Conservation (phyloP, 2,797 vertebrate species). For the Echeneis naucrates region DNA sequence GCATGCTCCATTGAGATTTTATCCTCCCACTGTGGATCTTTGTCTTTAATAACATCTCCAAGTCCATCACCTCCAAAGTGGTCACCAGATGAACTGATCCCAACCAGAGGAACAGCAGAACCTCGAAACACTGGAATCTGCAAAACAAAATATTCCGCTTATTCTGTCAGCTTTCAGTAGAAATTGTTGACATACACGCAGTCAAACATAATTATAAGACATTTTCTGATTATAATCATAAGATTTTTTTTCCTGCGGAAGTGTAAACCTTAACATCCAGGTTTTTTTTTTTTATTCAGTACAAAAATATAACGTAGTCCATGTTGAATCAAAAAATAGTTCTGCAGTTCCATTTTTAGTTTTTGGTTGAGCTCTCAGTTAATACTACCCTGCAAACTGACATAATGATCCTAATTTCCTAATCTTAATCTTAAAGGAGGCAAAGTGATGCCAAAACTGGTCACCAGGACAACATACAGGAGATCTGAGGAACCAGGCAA, state of each 20-base stretch:
- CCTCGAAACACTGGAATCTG: conserved; percentile 87
- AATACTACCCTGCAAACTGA: no score
- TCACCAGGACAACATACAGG: no score
- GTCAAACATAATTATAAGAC: neutral
- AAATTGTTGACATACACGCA: neutral
- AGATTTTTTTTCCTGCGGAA: neutral
- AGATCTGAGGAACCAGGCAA: no score
- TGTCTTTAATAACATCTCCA: conserved; percentile 80
- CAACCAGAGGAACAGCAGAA: conserved; percentile 70
- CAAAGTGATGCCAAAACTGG: no score
- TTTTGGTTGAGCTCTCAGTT: no score
- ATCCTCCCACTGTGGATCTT: conserved; percentile 74
- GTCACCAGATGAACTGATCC: conserved; percentile 30
- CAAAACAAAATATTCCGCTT: neutral
- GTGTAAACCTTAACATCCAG: neutral
- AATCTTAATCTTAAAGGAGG: no score
- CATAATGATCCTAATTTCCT: no score
- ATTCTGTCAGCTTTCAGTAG: neutral
- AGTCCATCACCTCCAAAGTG: conserved; percentile 86
- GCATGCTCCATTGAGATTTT: conserved; percentile 83
- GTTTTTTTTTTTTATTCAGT: neutral
- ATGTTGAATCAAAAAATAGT: no score
- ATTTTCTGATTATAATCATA: neutral
- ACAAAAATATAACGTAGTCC: no score
- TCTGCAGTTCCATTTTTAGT: no score